Conservation (phyloP, 2,113 vertebrate species). For the Megaleporinus macrocephalus region DNA sequence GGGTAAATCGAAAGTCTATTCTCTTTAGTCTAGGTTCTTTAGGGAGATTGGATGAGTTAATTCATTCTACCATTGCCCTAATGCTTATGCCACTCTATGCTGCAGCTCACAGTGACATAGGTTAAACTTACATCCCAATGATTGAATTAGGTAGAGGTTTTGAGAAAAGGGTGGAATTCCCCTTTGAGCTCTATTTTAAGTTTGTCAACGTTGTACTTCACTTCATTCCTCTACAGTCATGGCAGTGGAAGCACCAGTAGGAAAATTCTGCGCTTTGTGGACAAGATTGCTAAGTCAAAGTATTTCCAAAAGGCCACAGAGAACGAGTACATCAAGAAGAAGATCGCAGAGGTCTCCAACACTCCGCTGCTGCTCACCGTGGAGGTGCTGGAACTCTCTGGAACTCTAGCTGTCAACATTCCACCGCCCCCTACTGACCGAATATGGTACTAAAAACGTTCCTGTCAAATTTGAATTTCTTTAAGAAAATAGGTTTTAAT, state of each 20-base stretch:
- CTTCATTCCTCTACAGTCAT: conserved; percentile 63
- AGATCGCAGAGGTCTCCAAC: conserved; percentile 91
- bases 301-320: conserved; percentile 90
- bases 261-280: conserved; percentile 87
- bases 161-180: too few species aligned
- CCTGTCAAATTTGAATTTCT: background rate
- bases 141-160: too few species aligned
- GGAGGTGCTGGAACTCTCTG: conserved; percentile 86
- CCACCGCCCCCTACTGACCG: conserved; percentile 87
- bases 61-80: too few species aligned
- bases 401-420: conserved; percentile 83
- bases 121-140: too few species aligned
- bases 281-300: conserved; percentile 90
- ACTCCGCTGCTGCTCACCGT: conserved; percentile 85
- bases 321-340: conserved; percentile 90
- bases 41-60: too few species aligned
- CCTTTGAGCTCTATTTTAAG: too few species aligned
- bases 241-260: conserved; percentile 79
- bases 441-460: conserved; percentile 78
- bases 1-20: too few species aligned
- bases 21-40: too few species aligned
- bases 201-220: too few species aligned
- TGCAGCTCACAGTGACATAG: too few species aligned
- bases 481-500: too few species aligned
- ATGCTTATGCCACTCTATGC: too few species aligned